Evolutionary conservation across 2,888 invertebrate species (phyloP).

Genomic region (Ormyrus nitidulus): DNA sequence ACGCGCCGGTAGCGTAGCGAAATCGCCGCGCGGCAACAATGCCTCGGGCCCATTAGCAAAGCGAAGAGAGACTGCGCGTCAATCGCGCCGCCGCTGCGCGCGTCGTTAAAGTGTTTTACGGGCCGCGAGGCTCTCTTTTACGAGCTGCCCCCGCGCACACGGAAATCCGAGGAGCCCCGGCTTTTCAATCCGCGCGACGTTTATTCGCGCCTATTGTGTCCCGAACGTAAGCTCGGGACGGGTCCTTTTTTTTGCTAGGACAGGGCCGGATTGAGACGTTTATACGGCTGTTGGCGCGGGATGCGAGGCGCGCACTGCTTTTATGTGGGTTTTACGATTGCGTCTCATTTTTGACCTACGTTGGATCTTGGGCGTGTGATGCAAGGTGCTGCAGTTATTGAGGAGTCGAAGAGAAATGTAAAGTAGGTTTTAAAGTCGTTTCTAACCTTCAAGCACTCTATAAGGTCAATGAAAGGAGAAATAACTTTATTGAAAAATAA

Average conservation of each 20-base stretch:
- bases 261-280: constrained; percentile 39
- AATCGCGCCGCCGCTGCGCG: constrained; percentile 5
- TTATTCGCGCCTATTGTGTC: constrained; percentile 9
- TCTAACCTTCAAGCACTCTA: no score
- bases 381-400: no score
- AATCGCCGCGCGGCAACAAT: not conserved
- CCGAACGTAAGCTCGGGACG: not conserved
- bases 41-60: constrained; percentile 28
- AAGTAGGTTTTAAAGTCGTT: no score
- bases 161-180: constrained; percentile 44
- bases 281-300: not conserved
- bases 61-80: constrained; percentile 10
- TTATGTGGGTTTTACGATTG: no score
- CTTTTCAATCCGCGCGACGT: constrained; percentile 52
- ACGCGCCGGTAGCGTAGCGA: not conserved
- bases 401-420: no score
- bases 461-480: no score
- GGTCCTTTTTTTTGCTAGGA: not conserved
- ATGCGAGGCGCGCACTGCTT: not conserved
- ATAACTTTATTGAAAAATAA: no score
- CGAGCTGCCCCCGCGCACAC: not conserved
- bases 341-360: no score
- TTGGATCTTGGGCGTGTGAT: no score
- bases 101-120: constrained; percentile 57
- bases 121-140: not conserved